Base-by-base conservation (phyloP, 2,888 invertebrate genomes). In the Eurois occulta region DNA sequence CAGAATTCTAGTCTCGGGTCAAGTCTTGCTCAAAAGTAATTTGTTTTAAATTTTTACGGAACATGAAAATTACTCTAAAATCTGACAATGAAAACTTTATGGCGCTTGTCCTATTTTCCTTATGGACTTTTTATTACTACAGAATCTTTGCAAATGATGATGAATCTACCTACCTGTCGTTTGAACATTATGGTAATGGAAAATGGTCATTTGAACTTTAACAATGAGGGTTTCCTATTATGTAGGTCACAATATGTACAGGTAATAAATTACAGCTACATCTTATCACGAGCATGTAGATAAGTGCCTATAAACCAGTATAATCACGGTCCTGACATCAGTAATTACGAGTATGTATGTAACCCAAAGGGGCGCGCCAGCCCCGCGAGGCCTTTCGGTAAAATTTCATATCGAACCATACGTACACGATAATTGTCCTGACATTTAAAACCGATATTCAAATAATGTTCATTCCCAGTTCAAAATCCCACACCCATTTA, bases 401-500 rank as follows among this genome's bases (percentile, higher is more conserved):
- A 46, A 81, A 73, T 77, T 84, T 81, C 73, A 79, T 68, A 82
- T 62, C 66, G 41, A 73, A 82, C 67, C 62, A 72, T 32, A 85
- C 41, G 55, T 52, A 60, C 77, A 60, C 60, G 76, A 35, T 78
- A 84, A 78, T 77, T 75, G 72, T 74, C 48, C 78, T 43, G 76
- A 83, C 80, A 83, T 78, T 78, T 77, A 72, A 75, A 86, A 76
- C 72, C 70, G 75, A 69, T 75, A 74, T 75, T 76, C 73, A 78
- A 87, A 86, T 85, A 86, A 87, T 83, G 79, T 75, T 81, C 58
- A 72, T 60, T 75, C 79, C 75, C 78, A 41, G 66, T 18, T 73
- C 74, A 46, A 83, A 84, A 66, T 75, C 60, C 79, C 71, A 80
- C 85, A 75, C 46, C 41, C 58, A 83, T 85, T 82, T 81, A 82